Conservation (phyloP, 1,140 invertebrate species). For the Sogatella furcifera region DNA sequence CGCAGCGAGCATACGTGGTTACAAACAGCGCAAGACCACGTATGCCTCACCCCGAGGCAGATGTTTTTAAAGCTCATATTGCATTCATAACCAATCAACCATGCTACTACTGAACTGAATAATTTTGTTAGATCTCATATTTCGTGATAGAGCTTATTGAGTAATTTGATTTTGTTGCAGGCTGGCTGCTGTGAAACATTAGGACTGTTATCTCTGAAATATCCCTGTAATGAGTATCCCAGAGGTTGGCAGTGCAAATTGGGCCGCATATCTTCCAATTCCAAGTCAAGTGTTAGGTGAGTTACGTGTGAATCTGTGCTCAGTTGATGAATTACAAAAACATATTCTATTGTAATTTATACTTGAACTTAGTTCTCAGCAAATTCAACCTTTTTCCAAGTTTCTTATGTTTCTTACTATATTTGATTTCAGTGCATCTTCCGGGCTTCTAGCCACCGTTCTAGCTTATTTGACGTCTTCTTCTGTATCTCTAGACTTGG, state of each 20-base stretch:
- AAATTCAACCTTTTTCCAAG: background rate
- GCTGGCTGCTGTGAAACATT: slow-evolving; percentile 43
- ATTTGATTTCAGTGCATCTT: slow-evolving; percentile 13
- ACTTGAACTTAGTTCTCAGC: no score
- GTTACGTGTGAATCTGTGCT: no score
- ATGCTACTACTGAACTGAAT: no score
- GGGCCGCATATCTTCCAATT: background rate
- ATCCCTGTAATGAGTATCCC: slow-evolving; percentile 37
- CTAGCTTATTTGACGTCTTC: slow-evolving; percentile 46
- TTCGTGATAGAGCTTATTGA: no score
- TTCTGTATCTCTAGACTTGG: slow-evolving; percentile 47
- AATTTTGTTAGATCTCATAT: no score
- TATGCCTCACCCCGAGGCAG: no score
- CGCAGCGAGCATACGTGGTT: no score
- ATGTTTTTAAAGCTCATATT: no score
- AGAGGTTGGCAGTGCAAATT: slow-evolving; percentile 39
- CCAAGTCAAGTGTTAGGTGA: slow-evolving; percentile 6
- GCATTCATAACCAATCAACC: no score
- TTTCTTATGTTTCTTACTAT: background rate
- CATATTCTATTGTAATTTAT: no score
- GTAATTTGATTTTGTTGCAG: slow-evolving; percentile 9
- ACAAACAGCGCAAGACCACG: no score
- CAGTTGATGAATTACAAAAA: background rate
- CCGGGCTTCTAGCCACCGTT: slow-evolving; percentile 33
- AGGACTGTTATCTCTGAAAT: slow-evolving; percentile 35